Percentiles rank a stretch among this genome's conserved stretches.
Conservation (phyloP, 2,113 vertebrate genomes). For the Melanocharis versteri region DNA sequence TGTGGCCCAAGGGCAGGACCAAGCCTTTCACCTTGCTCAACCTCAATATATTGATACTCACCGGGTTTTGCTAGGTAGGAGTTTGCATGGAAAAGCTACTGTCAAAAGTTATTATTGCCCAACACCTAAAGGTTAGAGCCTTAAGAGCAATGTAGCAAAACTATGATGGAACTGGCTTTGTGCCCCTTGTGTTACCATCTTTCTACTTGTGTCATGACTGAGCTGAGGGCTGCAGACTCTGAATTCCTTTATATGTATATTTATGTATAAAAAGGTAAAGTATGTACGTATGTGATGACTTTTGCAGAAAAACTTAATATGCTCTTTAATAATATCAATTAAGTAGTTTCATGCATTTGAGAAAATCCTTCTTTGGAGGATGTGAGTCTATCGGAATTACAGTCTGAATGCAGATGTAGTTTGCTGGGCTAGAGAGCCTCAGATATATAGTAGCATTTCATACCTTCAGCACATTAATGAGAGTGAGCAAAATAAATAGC, state of each 20-base stretch:
- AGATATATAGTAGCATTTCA: slow-evolving; percentile 31
- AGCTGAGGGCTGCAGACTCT: neutral
- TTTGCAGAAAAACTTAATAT: slow-evolving; percentile 12
- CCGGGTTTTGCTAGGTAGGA: neutral
- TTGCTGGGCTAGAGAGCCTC: slow-evolving; percentile 40
- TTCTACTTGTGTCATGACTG: neutral
- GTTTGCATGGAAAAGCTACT: neutral
- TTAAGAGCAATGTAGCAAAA: neutral
- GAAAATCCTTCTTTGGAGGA: slow-evolving; percentile 32
- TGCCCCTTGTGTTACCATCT: neutral
- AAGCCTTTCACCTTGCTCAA: neutral
- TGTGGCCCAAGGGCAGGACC: neutral
- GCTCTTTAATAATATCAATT: neutral
- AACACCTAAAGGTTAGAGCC: neutral
- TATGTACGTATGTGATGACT: neutral
- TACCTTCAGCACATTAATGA: slow-evolving; percentile 52
- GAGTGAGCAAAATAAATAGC: slow-evolving; percentile 69
- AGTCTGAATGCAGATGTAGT: slow-evolving; percentile 31
- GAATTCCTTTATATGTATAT: neutral
- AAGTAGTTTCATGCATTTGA: slow-evolving; percentile 23
- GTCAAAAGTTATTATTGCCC: neutral
- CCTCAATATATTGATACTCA: neutral
- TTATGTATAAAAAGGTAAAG: neutral
- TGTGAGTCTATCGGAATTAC: neutral
- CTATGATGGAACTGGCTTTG: neutral